A percentile compares a stretch with the other conserved stretches of the same genome.
Evolutionary conservation across 1,140 invertebrate species (phyloP).

Genomic region (Papilio glaucus): DNA sequence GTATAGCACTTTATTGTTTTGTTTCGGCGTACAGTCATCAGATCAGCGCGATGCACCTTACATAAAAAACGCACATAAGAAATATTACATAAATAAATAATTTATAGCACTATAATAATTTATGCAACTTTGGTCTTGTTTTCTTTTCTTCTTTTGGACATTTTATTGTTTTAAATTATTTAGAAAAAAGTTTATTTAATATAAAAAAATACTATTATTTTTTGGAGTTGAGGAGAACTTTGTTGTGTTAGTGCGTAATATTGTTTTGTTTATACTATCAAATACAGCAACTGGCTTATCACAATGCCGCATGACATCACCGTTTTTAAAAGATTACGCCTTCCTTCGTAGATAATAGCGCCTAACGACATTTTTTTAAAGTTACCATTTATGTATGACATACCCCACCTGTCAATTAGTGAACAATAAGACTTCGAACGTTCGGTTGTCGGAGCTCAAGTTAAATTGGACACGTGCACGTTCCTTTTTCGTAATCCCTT

Average conservation of each 20-base stretch:
- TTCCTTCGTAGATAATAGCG: slow-evolving; percentile 35
- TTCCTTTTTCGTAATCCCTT: slow-evolving; percentile 70
- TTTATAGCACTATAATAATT: no score
- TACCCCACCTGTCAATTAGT: slow-evolving; percentile 40
- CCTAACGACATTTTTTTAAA: slow-evolving; percentile 35
- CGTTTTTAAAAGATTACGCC: slow-evolving; percentile 39
- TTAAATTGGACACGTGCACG: slow-evolving; percentile 30
- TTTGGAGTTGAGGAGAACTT: not conserved
- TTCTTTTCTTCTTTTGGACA: no score
- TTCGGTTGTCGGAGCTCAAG: slow-evolving; percentile 26
- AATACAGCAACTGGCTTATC: slow-evolving; percentile 27
- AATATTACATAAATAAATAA: no score
- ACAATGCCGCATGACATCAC: slow-evolving; percentile 54
- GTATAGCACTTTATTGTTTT: no score
- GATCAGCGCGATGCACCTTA: no score
- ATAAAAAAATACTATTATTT: no score
- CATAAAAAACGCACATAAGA: no score
- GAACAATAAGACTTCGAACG: slow-evolving; percentile 23
- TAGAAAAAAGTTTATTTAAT: no score
- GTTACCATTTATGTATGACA: slow-evolving; percentile 37
- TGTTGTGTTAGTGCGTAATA: not conserved
- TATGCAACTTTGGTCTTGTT: no score
- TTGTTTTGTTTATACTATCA: slow-evolving; percentile 11
- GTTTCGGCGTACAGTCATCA: no score
- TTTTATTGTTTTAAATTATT: no score